phyloP scores from a whole-genome alignment of 2,888 invertebrate genomes.

The Nomada lathburiana region DNA sequence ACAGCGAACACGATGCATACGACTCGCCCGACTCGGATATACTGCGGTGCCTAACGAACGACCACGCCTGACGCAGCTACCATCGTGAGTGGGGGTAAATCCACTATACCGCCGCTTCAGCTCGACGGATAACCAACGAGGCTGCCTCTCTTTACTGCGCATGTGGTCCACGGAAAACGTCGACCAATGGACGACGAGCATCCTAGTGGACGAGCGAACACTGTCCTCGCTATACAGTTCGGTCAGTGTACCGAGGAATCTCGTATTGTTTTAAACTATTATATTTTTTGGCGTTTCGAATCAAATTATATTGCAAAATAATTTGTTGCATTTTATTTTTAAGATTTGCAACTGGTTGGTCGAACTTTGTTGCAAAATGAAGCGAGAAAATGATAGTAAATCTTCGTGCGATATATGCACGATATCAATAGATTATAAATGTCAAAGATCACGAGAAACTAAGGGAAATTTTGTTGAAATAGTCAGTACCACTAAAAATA shows the following conservation, averaged over 20 bases:
- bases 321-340: not conserved
- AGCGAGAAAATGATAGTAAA: not conserved
- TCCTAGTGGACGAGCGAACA: slow-evolving; percentile 35
- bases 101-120: slow-evolving; percentile 36
- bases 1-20: slow-evolving; percentile 30
- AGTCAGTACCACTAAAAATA: not conserved
- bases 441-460: no score
- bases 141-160: slow-evolving; percentile 42
- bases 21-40: slow-evolving; percentile 55
- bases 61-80: slow-evolving; percentile 83
- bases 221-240: slow-evolving; percentile 34
- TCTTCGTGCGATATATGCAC: not conserved
- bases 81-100: slow-evolving; percentile 37
- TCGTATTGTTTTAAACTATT: not conserved
- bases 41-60: slow-evolving; percentile 63
- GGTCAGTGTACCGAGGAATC: slow-evolving; percentile 25
- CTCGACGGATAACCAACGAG: slow-evolving; percentile 29
- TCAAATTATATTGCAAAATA: slow-evolving; percentile 1
- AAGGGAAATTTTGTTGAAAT: not conserved
- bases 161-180: slow-evolving; percentile 15
- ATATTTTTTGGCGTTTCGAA: slow-evolving; percentile 17
- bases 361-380: not conserved
- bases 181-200: slow-evolving; percentile 39
- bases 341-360: not conserved
- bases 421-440: not conserved